Evolutionary conservation across 2,797 vertebrate genomes (phyloP).

Genomic region (Vireo griseus): DNA sequence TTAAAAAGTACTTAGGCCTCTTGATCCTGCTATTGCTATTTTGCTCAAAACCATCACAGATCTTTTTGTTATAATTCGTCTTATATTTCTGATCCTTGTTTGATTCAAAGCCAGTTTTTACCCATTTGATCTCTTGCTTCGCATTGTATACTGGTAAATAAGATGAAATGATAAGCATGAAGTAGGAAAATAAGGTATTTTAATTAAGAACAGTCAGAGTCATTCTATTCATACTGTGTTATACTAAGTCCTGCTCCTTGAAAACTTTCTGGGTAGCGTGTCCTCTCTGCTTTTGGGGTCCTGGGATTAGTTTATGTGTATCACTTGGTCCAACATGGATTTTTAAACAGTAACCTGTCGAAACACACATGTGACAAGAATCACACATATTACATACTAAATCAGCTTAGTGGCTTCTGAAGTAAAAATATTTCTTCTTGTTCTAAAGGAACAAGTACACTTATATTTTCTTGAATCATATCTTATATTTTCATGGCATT

Average conservation of each 20-base stretch:
- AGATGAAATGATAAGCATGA: background rate
- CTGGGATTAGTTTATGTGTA: background rate
- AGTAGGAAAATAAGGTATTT: background rate
- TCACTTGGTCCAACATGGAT: background rate
- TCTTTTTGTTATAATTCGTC: background rate
- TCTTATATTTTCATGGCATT: background rate
- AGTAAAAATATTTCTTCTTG: background rate
- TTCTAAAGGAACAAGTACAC: background rate
- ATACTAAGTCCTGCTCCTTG: background rate
- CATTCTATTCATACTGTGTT: background rate
- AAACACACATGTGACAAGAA: background rate
- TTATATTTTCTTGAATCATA: background rate
- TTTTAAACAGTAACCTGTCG: background rate
- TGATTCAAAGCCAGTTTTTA: background rate
- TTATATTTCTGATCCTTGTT: background rate
- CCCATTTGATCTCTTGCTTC: background rate
- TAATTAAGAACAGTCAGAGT: background rate
- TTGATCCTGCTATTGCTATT: background rate
- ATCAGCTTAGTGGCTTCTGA: background rate
- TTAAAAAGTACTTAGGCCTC: background rate
- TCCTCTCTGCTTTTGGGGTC: background rate
- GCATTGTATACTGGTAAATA: background rate
- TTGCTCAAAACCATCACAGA: background rate
- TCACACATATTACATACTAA: accelerated
- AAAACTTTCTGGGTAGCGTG: background rate